These are phyloP conservation scores for Prunella strophiata DNA, from an alignment of 2,797 vertebrate genomes.

Conservation along the genomic window DNA sequence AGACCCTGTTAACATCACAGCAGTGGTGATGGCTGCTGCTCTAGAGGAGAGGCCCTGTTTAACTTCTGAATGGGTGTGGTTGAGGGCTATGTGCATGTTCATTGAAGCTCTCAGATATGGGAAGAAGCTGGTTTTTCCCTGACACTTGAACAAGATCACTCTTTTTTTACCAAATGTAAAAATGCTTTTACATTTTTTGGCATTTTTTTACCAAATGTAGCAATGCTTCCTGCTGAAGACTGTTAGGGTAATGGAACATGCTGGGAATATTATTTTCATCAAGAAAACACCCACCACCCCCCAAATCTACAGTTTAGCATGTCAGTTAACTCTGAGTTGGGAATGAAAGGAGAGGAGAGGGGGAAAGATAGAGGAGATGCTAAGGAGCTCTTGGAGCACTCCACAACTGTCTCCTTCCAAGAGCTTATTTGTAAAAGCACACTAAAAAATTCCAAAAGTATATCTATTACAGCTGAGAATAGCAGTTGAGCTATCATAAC, in stretches of 20 bases:
- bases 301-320: background rate
- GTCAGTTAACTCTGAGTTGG: background rate
- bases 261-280: background rate
- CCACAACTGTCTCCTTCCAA: background rate
- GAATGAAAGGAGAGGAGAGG: background rate
- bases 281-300: background rate
- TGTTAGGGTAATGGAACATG: background rate
- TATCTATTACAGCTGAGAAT: background rate
- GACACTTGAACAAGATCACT: background rate
- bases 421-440: background rate
- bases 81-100: background rate
- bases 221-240: background rate
- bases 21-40: background rate
- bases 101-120: background rate
- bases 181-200: too few relatives aligned
- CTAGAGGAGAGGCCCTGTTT: background rate
- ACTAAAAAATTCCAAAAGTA: background rate
- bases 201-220: background rate
- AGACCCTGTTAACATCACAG: background rate
- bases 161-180: background rate
- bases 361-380: background rate
- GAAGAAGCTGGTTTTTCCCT: background rate
- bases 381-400: background rate
- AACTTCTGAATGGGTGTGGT: background rate
- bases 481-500: slow-evolving; percentile 13